phyloP scores from a whole-genome alignment of 2,113 vertebrate genomes.

The Tetrax tetrax region DNA sequence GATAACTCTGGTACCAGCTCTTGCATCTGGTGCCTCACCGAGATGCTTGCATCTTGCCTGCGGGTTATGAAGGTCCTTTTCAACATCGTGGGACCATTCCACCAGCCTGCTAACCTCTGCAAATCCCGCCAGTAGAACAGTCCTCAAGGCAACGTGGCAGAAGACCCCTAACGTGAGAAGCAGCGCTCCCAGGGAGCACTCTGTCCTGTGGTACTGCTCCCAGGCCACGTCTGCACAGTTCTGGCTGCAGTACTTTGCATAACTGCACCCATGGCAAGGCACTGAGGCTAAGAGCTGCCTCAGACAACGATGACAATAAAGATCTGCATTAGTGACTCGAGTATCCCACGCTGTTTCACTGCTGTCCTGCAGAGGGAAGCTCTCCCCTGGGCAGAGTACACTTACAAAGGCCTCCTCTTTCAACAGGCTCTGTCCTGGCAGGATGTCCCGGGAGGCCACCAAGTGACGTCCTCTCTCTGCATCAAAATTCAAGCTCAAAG shows the following conservation, averaged over 20 bases:
- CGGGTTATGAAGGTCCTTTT: not conserved
- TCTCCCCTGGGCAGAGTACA: slow-evolving; percentile 83
- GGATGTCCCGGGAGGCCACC: slow-evolving; percentile 77
- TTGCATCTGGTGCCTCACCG: not conserved
- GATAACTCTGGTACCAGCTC: not conserved
- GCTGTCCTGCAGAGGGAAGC: not conserved
- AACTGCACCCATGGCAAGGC: slow-evolving; percentile 87
- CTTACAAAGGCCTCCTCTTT: slow-evolving; percentile 86
- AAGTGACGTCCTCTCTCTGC: slow-evolving; percentile 84
- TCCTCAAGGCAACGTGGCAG: slow-evolving; percentile 86
- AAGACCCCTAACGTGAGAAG: slow-evolving; percentile 84
- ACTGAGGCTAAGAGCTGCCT: slow-evolving; percentile 68
- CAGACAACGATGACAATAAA: slow-evolving; percentile 89
- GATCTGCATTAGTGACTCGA: slow-evolving; percentile 64
- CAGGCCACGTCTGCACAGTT: slow-evolving; percentile 82
- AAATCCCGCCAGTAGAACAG: slow-evolving; percentile 82
- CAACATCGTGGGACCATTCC: not conserved
- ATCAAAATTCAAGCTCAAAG: slow-evolving; percentile 74
- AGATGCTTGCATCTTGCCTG: not conserved
- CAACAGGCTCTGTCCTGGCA: slow-evolving; percentile 84
- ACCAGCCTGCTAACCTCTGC: slow-evolving; percentile 62
- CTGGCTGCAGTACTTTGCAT: slow-evolving; percentile 85
- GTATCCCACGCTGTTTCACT: slow-evolving; percentile 20
- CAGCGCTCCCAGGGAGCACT: slow-evolving; percentile 83
- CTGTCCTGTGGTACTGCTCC: slow-evolving; percentile 83